Evolutionary conservation across 2,113 vertebrate species (phyloP).

Genomic region (Pitta sordida): DNA sequence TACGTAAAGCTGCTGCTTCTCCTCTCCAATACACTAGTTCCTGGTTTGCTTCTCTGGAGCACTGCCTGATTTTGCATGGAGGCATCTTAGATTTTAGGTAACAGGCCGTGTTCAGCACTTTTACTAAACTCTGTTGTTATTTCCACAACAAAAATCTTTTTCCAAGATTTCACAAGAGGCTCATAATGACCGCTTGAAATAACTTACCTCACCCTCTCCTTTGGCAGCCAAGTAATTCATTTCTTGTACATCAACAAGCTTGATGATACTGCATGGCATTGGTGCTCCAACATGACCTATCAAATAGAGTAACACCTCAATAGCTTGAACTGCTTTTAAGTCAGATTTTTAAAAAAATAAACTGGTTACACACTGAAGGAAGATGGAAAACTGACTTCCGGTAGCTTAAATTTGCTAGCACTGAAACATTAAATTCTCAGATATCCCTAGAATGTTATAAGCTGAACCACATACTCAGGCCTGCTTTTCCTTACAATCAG

Average conservation of each 20-base stretch:
- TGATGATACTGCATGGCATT: conserved; percentile 87
- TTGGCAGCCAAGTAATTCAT: conserved; percentile 93
- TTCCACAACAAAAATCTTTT: background rate
- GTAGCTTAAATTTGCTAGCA: background rate
- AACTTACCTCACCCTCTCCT: conserved; percentile 92
- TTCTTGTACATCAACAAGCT: conserved; percentile 91
- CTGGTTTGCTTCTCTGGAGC: background rate
- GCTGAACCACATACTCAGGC: background rate
- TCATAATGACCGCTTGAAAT: background rate
- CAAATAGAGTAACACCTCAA: background rate
- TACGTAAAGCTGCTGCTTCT: background rate
- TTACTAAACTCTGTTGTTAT: background rate
- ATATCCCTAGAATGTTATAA: background rate
- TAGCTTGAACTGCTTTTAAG: background rate
- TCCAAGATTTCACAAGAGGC: background rate
- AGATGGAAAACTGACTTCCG: background rate
- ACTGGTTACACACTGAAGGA: background rate
- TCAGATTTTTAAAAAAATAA: background rate
- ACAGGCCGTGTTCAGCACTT: background rate
- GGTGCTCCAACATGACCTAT: conserved; percentile 93
- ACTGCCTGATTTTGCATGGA: background rate
- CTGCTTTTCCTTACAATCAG: background rate
- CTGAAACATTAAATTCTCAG: background rate
- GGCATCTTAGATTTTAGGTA: background rate
- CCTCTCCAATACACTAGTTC: background rate